Base-by-base conservation (phyloP, 1,140 invertebrate species). In the Hesperophylax magnus region DNA sequence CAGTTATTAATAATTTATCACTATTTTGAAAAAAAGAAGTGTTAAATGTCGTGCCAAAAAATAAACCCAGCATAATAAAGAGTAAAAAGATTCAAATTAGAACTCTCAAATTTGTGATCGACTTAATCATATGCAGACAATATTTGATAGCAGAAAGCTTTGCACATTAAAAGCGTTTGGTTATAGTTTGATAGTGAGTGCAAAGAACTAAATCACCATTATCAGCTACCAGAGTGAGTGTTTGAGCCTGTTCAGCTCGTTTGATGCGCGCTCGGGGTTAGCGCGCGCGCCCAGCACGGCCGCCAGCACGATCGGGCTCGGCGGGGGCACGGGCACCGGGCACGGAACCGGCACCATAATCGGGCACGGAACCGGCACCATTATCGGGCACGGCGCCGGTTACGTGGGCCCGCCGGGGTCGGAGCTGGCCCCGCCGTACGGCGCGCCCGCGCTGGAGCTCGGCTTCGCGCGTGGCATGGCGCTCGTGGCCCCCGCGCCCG, bases 401-500 rank as follows among this genome's bases (percentile, higher is more conserved):
- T 87, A 86, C 88, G 77, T 61, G 58, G 77, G 88, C 86, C 87
- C 87, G 86, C 86, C 87, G 81, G 69, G 47, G 6, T 8, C 34
- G 63, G 67, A 71, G 34, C 67, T 71, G 34, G 88, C 85, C 86
- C 86, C 88, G 47, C 52, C 71, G 53, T 75, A 75, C 71, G 71
- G 71, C 22, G 71, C 71, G 52, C 88, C 88, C 86, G 88, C 88
- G 79, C 84, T 90, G 75, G 88, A 89, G 83, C 87, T 89, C 84
- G 88, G 89, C 84, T 90, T 90, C 86, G 87, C 88, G 82, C 80
- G 88, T 71, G 86, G 86, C 80, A 94, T 95, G 94, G 93, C 93
- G 95, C 88, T 93, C 94, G 81, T 93, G 92, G 82, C 92, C 92
- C 86, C 92, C 91, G 85, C 92, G 92, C 85, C 89, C 90, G 91